Base-by-base conservation (phyloP, 2,888 invertebrate genomes). In the Heliconius charithonia region DNA sequence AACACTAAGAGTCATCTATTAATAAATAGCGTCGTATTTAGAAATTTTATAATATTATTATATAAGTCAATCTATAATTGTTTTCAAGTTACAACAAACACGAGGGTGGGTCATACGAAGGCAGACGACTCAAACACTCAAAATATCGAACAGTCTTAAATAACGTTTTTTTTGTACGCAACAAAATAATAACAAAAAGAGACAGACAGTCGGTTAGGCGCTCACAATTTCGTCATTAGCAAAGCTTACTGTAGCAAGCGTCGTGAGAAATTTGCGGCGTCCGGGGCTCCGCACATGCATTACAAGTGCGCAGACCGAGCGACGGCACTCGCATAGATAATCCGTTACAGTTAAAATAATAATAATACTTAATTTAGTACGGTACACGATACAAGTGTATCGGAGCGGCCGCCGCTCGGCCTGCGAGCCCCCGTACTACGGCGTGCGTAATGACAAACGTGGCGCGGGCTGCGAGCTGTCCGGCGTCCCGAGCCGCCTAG, bases 181-280 rank as follows among this genome's bases (percentile, higher is more conserved):
- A 91, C 85, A 89, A 92, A 92, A 92, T 88, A 87, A 87, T 88
- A 89, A 90, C 86, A 88, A 88, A 85, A 88, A 87, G 88, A 73
- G 56, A 74, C 88, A 86, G 87, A 85, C 87, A 87, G 88, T 88
- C 87, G 89, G 86, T 78, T 81, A 79, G 88, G 87, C 88, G 89
- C 89, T 88, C 86, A 88, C 88, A 83, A 89, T 92, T 91, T 92
- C 93, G 86, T 93, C 93, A 91, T 90, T 91, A 90, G 93, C 93
- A 90, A 93, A 94, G 94, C 94, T 93, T 93, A 92, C 93, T 82
- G 89, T 86, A 89, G 94, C 94, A 94, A 94, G 94, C 94, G 91
- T 90, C 90, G 92, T 89, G 92, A 91, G 93, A 91, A 91, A 91
- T 87, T 84, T 84, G 86, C 87, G 87, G 86, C 88, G 87, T 86